Percentiles rank a stretch among this genome's conserved stretches.
Evolutionary conservation across 2,797 vertebrate genomes (phyloP).

Genomic region (Clarias fuscus): DNA sequence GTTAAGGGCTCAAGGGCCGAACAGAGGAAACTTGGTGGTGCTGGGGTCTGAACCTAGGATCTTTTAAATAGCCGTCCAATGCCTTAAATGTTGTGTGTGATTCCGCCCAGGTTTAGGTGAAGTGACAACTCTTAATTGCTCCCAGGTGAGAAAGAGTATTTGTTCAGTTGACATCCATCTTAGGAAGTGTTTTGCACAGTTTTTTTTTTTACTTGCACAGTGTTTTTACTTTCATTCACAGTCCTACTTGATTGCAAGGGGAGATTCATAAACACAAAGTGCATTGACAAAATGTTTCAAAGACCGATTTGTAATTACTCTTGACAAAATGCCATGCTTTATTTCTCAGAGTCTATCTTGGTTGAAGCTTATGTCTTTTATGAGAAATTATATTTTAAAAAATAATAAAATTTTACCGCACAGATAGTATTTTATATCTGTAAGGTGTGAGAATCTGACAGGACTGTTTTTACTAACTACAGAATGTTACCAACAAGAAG

Average conservation of each 20-base stretch:
- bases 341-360: background rate
- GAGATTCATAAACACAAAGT: background rate
- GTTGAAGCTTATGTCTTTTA: background rate
- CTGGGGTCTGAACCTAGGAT: too few species aligned
- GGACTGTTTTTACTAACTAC: too few species aligned
- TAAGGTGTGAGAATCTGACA: background rate
- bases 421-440: background rate
- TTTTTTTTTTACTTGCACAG: background rate
- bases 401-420: too few species aligned
- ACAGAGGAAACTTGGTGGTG: too few species aligned
- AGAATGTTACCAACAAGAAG: background rate
- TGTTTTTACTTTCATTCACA: background rate
- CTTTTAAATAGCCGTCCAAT: too few species aligned
- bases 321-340: background rate
- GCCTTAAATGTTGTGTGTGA: background rate
- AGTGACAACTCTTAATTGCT: background rate
- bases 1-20: too few species aligned
- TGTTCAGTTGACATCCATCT: background rate
- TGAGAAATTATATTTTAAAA: background rate
- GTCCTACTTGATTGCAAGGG: background rate
- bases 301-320: background rate
- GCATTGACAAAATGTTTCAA: background rate
- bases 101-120: background rate
- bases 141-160: background rate
- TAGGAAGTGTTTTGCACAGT: background rate